Evolutionary conservation across 2,888 invertebrate genomes (phyloP).

Genomic region (Quadriops clusia): DNA sequence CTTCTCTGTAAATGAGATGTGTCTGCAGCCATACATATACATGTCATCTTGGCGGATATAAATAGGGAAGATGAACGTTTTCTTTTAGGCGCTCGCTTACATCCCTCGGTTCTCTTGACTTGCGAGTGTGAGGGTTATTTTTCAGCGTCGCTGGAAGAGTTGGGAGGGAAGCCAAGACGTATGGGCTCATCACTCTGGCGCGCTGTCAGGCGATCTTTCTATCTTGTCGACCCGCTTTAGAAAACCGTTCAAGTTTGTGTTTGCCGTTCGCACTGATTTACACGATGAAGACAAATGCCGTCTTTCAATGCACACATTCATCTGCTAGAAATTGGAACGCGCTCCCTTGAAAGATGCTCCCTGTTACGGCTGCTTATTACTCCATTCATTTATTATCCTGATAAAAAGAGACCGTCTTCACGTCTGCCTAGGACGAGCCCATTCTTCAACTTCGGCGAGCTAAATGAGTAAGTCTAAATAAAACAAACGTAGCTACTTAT

Average conservation of each 20-base stretch:
- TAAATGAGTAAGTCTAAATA: too few species aligned
- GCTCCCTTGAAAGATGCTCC: too few species aligned
- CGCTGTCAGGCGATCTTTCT: conserved; percentile 35
- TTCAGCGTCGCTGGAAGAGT: conserved; percentile 28
- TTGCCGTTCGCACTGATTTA: conserved; percentile 32
- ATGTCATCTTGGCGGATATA: conserved; percentile 35
- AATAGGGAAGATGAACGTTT: conserved; percentile 35
- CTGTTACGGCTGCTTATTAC: too few species aligned
- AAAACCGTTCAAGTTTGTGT: conserved; percentile 32
- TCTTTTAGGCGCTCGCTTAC: conserved; percentile 29
- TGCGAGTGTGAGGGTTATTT: conserved; percentile 34
- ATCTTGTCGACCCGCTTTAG: conserved; percentile 32
- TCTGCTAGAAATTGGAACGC: conserved; percentile 29
- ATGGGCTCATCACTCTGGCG: conserved; percentile 36
- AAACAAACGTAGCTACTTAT: too few species aligned
- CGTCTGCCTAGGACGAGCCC: too few species aligned
- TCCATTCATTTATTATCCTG: too few species aligned
- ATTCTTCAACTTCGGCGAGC: too few species aligned
- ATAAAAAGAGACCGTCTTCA: too few species aligned
- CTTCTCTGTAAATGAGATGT: conserved; percentile 43
- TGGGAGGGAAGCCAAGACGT: conserved; percentile 31
- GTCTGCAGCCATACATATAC: conserved; percentile 36
- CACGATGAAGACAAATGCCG: conserved; percentile 35
- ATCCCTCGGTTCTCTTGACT: conserved; percentile 28
- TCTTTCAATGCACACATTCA: conserved; percentile 31